These are phyloP conservation scores for Clarias macrocephalus DNA, from an alignment of 2,113 vertebrate genomes.

Conservation along the genomic window DNA sequence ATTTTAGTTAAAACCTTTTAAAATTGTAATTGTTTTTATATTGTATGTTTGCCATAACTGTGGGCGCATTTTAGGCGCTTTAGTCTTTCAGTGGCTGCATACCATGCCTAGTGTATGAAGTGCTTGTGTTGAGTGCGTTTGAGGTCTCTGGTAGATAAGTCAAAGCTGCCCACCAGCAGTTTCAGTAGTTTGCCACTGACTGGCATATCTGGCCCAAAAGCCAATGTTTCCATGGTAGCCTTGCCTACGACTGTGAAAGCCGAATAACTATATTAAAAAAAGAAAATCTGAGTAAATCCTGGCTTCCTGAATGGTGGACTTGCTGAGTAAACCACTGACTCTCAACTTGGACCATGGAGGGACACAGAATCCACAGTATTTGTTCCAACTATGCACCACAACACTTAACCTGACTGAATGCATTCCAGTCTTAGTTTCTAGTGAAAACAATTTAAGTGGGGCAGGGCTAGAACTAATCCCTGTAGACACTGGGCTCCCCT, in stretches of 20 bases:
- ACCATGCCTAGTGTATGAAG: slow-evolving; percentile 23
- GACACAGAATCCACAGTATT: slow-evolving; percentile 22
- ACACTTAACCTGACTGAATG: slow-evolving; percentile 18
- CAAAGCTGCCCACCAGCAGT: slow-evolving; percentile 33
- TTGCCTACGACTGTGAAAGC: slow-evolving; percentile 21
- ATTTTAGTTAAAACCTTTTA: too few species aligned
- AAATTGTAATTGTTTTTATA: slow-evolving; percentile 12
- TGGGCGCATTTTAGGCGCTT: slow-evolving; percentile 39
- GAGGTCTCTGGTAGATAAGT: slow-evolving; percentile 36
- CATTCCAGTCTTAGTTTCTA: background rate
- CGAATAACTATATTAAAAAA: slow-evolving; percentile 29
- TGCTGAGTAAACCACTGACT: background rate
- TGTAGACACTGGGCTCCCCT: slow-evolving; percentile 12
- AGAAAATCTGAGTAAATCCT: slow-evolving; percentile 14
- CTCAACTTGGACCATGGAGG: slow-evolving; percentile 14
- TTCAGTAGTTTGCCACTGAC: slow-evolving; percentile 28
- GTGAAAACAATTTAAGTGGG: slow-evolving; percentile 25
- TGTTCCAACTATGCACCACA: slow-evolving; percentile 35
- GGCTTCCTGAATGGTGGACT: background rate
- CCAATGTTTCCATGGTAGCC: slow-evolving; percentile 43
- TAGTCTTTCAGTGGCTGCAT: slow-evolving; percentile 38
- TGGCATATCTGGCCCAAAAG: slow-evolving; percentile 35
- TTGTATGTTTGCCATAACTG: slow-evolving; percentile 32
- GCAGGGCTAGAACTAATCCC: slow-evolving; percentile 34
- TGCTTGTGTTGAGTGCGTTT: slow-evolving; percentile 10